Evolutionary conservation across 2,888 invertebrate genomes (phyloP), one percentile per base, ranked within the genome.

Genomic region (Apodemia mormo): DNA sequence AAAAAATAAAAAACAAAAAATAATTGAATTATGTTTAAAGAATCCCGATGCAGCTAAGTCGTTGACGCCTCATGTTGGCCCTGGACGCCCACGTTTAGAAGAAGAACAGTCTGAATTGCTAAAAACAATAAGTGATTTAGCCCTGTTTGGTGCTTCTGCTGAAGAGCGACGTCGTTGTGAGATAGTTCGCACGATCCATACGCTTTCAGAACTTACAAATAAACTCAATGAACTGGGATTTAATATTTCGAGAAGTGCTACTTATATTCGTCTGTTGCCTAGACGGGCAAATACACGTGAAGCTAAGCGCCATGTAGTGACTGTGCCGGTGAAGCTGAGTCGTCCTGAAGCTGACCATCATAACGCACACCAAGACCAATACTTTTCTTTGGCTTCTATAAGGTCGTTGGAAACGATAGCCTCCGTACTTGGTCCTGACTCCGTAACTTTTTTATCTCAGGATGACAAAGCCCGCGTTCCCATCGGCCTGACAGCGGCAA

Each of bases 311-410:
- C 75, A 76, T 76, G 76, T 77, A 73, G 64, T 70, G 52, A 77
- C 74, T 65, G 72, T 75, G 58, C 77, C 76, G 66, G 74, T 76
- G 22, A 77, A 72, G 58, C 52, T 76, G 58, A 72, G 49, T 75
- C 74, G 74, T 7, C 68, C 76, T 72, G 68, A 77, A 56, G 71
- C 74, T 37, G 75, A 74, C 64, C 74, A 72, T 54, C 74, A 77
- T 70, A 74, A 74, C 37, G 65, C 61, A 14, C 71, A 71, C 61
- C 9, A 40, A 22, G 71, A 71, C 37, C 68, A 67, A 69, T 29
- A 70, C 10, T 70, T 72, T 69, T 69, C 37, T 72, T 65, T 69
- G n/a, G 67, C 69, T 45, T n/a, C 71, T 12, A 69, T 69, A 69
- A 65, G 65, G 30, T 67, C 56, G 9, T n/a, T n/a, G n/a, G n/a